Conservation (phyloP, 2,888 invertebrate genomes). For the Amphipoea oculea region DNA sequence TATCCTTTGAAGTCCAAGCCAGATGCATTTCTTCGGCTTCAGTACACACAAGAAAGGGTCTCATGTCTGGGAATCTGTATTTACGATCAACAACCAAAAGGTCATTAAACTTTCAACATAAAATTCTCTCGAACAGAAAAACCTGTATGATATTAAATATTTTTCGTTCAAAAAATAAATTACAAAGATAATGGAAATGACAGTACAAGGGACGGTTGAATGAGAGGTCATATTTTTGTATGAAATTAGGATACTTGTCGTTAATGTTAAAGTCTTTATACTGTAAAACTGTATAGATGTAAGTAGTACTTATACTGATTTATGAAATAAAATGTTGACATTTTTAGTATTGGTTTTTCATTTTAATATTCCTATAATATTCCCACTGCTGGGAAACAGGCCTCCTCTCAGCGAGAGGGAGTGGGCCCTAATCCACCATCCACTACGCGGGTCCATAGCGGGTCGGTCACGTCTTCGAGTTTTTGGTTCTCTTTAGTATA, state of each 20-base stretch:
- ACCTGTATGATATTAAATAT: slow-evolving; percentile 34
- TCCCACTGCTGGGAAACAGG: neutral
- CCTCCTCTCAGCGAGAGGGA: too few relatives aligned
- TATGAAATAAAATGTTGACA: slow-evolving; percentile 89
- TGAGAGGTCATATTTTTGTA: slow-evolving; percentile 87
- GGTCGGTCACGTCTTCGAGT: too few relatives aligned
- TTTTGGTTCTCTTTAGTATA: too few relatives aligned
- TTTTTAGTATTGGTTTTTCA: slow-evolving; percentile 69
- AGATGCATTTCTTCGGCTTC: slow-evolving; percentile 31
- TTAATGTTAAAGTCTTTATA: slow-evolving; percentile 79
- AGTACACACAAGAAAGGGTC: slow-evolving; percentile 23
- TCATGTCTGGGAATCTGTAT: slow-evolving; percentile 18
- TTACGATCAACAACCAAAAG: slow-evolving; percentile 20
- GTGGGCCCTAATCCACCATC: too few relatives aligned
- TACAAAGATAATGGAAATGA: slow-evolving; percentile 65
- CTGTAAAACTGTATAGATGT: slow-evolving; percentile 80
- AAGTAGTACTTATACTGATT: slow-evolving; percentile 87
- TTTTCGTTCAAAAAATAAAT: slow-evolving; percentile 29
- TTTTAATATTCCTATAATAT: slow-evolving; percentile 15
- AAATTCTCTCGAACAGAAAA: slow-evolving; percentile 33
- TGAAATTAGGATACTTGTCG: slow-evolving; percentile 80
- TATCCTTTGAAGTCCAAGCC: slow-evolving; percentile 20
- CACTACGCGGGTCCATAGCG: too few relatives aligned
- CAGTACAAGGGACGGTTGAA: slow-evolving; percentile 78
- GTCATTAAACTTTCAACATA: slow-evolving; percentile 31